Evolutionary conservation across 1,140 invertebrate genomes (phyloP).

Genomic region (Tetramorium alpestre): DNA sequence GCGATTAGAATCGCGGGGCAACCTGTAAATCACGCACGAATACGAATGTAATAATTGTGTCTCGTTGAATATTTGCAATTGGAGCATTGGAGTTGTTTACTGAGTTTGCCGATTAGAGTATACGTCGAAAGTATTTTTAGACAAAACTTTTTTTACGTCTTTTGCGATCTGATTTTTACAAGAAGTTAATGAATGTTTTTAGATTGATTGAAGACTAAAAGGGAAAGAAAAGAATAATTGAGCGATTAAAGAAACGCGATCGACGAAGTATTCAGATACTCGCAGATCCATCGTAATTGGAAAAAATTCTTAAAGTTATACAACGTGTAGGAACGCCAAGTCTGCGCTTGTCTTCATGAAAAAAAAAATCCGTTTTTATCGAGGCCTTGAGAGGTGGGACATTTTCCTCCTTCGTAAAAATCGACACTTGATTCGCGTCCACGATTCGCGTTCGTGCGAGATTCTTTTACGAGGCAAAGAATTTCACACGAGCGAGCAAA

Average conservation of each 20-base stretch:
- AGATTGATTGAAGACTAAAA: not conserved
- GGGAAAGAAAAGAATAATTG: not conserved
- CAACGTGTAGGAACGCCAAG: not conserved
- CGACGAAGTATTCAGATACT: not conserved
- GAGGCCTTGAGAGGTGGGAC: slow-evolving; percentile 4
- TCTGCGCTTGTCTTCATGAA: not conserved
- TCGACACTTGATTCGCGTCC: not conserved
- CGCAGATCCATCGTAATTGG: not conserved
- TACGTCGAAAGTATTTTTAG: slow-evolving; percentile 59
- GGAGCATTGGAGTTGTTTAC: not conserved
- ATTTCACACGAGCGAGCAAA: slow-evolving; percentile 51
- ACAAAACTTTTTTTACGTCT: slow-evolving; percentile 40
- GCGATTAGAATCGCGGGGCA: not conserved
- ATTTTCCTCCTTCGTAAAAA: slow-evolving; percentile 14
- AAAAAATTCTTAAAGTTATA: not conserved
- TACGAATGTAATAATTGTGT: slow-evolving; percentile 24
- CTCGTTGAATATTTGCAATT: slow-evolving; percentile 3
- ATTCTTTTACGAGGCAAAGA: slow-evolving; percentile 63
- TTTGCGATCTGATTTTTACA: slow-evolving; percentile 46
- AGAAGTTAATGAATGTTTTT: not conserved
- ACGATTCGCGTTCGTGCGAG: slow-evolving; percentile 35
- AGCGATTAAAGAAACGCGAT: slow-evolving; percentile 7
- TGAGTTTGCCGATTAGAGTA: slow-evolving; percentile 5
- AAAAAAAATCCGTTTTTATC: slow-evolving; percentile 71
- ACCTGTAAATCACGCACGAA: slow-evolving; percentile 30